Conservation (phyloP, 2,888 invertebrate species). For the Elysia crispata region DNA sequence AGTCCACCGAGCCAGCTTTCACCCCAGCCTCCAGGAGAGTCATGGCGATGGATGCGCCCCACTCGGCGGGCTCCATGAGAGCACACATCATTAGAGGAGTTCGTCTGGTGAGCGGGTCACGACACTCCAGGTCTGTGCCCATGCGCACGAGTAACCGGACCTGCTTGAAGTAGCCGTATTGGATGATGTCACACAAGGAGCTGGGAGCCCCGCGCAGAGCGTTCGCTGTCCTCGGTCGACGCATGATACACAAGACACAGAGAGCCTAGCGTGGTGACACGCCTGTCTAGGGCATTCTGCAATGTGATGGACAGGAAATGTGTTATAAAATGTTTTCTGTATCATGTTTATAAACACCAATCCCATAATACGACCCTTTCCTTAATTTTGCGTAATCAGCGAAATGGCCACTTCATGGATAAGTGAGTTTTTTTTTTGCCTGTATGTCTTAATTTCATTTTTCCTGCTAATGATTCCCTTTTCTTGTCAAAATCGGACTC, state of each 20-base stretch:
- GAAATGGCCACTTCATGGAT: too few relatives aligned
- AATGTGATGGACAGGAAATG: too few relatives aligned
- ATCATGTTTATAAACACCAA: too few relatives aligned
- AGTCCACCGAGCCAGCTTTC: slow-evolving; percentile 62
- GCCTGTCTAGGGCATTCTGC: too few relatives aligned
- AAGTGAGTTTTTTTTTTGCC: too few relatives aligned
- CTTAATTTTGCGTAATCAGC: too few relatives aligned
- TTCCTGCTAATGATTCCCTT: too few relatives aligned
- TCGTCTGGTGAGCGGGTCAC: slow-evolving; percentile 62
- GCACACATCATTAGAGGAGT: slow-evolving; percentile 74
- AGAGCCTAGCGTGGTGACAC: too few relatives aligned
- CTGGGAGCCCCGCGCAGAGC: slow-evolving; percentile 50
- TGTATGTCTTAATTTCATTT: too few relatives aligned
- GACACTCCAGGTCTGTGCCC: slow-evolving; percentile 65
- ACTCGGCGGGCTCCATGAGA: slow-evolving; percentile 69
- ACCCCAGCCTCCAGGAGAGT: slow-evolving; percentile 74
- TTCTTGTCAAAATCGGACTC: too few relatives aligned
- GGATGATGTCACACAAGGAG: slow-evolving; percentile 64
- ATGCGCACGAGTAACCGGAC: slow-evolving; percentile 69
- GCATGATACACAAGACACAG: neutral
- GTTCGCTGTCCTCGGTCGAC: slow-evolving; percentile 46
- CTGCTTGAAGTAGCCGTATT: slow-evolving; percentile 72
- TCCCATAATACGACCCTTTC: too few relatives aligned
- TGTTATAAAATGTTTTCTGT: neutral
- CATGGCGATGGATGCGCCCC: slow-evolving; percentile 74